Base-by-base conservation (phyloP, 2,888 invertebrate species). In the Lithophane ornitopus region DNA sequence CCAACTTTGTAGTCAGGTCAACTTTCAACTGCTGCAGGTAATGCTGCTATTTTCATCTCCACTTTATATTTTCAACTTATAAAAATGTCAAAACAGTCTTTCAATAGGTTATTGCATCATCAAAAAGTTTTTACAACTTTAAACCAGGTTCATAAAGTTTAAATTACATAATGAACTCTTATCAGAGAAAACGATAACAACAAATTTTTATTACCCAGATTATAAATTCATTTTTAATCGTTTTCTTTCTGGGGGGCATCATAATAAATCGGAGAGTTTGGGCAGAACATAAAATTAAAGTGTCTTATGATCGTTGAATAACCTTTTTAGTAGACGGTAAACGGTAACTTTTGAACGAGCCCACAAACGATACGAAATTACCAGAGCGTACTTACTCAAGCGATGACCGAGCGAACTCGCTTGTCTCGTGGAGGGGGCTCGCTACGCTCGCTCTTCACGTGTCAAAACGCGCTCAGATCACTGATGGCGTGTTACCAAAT, bases 81-180 rank as follows among this genome's bases (percentile, higher is more conserved):
- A 3, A 54, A 66, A 66, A 54, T 16, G 1, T 6, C 16, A 11
- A 54, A 16, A 16, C 19, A 16, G 34, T 34, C n/a, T 34, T 7
- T 7, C 26, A 26, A 26, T 34, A 6, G 16, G 11, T 56, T 34
- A 34, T 34, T 16, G 6, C 34, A 34, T 34, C 16, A 67, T 67
- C 1, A 67, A 67, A 67, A 67, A 67, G 67, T 58, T 67, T n/a
- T 7, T 19, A 59, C 46, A 22, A 66, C 28, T 39, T 67, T 2
- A 67, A 67, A 67, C n/a, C n/a, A n/a, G n/a, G 34, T n/a, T 39
- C 67, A 61, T 34, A 59, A 59, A 67, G n/a, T 59, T 61, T n/a
- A 39, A 61, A 67, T 67, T 19, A 61, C 34, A n/a, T 34, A 58
- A n/a, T 67, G n/a, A 59, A 67, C 6, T 67, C n/a, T n/a, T 67